Base-by-base conservation (phyloP, 2,888 invertebrate genomes). In the Megastigmus dorsalis region DNA sequence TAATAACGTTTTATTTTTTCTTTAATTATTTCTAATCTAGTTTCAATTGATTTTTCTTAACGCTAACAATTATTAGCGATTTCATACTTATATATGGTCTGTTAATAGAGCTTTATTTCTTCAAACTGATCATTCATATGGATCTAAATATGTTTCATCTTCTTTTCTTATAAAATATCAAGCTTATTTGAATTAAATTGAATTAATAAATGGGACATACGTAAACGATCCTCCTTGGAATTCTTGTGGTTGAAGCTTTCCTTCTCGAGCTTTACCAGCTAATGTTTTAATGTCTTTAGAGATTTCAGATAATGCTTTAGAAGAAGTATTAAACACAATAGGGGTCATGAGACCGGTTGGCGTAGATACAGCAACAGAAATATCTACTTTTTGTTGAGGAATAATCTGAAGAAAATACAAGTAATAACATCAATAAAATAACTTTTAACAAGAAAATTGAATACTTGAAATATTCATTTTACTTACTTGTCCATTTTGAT, bases 191-290 rank as follows among this genome's bases (percentile, higher is more conserved):
- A 41, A 41, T 41, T 41, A 41, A 41, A 41, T 10, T 75, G 50
- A 13, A 43, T 13, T 33, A 10, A 50, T 43, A 36, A 59, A 28
- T 33, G 5, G 20, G n/a, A 83, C 85, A 85, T 84, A 90, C 90
- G 90, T 89, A 76, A 90, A 90, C 28, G 89, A 86, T 77, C 90
- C 90, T 52, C 90, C 93, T 88, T 92, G 91, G 82, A 92, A 93
- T 87, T 94, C 93, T 57, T 93, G 90, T 9, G 92, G 92, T 80
- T 92, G 91, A 10, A 94, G 88, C 83, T 92, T 92, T 59, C 92
- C 92, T 62, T 89, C 89, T 74, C 89, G 88, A 5, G 93, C 93
- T 84, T 90, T 91, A 1, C 84, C 88, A 36, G 92, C 92, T 70
- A 93, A 84, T 63, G 89, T 88, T 77, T 89, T 88, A 30, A 92